Base-by-base conservation (phyloP, 2,888 invertebrate genomes). In the Scaptomyza parva region DNA sequence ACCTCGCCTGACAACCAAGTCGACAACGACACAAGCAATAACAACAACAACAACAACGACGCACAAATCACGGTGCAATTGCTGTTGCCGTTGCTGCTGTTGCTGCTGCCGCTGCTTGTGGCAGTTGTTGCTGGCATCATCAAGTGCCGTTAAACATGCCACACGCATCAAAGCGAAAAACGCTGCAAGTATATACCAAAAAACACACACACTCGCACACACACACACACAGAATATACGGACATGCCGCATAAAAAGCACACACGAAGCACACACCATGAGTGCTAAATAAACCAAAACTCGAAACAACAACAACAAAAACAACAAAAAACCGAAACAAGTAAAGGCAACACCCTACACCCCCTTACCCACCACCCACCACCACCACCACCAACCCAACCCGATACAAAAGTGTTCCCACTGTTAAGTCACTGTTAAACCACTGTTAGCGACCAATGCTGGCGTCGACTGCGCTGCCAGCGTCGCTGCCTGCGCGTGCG, bases 131-230 rank as follows among this genome's bases (percentile, higher is more conserved):
- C 22, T 60, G 54, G 65, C 65, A 70, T 69, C 74, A 74, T 72
- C 70, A 72, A 84, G 78, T 74, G 61, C 66, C 72, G 72, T 73
- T 80, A 70, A 87, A 70, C 72, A 80, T 77, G 84, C 78, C 76
- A 76, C 68, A 76, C 84, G 77, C 86, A 78, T 70, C 62, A 78
- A 82, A 60, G 78, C 66, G 66, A 86, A 84, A 37, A 84, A 70
- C 62, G 67, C 54, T 63, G 61, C 70, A 67, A 83, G n/a, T n/a
- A 66, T 70, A 66, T 66, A 55, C 59, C 69, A 4, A 52, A 58
- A 44, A 67, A 63, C 47, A 55, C 47, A 35, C 37, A 37, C 3
- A 17, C 17, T 17, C 17, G 37, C 37, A 45, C n/a, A 63, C 47
- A 55, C 47, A 35, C 37, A 37, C 3, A 17, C 17, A 37, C 17